Conservation (phyloP, 30 jellyfish, hydroid and myxozoan genomes). For the Cassiopea andromeda region DNA sequence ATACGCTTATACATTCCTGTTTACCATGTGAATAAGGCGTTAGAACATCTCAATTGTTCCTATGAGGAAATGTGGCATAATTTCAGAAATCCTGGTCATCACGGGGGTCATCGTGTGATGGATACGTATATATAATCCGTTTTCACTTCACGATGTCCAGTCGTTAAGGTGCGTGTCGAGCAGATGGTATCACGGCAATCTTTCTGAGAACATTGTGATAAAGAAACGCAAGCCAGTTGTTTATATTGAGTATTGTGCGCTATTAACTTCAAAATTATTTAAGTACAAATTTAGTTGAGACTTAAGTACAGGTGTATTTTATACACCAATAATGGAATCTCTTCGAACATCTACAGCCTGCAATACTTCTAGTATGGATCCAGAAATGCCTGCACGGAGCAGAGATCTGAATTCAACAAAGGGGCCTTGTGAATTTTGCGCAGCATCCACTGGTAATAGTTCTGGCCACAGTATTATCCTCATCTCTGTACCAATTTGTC, state of each 20-base stretch:
- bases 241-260: too few relatives aligned
- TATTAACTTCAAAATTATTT: too few relatives aligned
- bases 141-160: not conserved
- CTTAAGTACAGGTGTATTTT: too few relatives aligned
- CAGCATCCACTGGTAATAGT: not conserved
- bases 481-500: slow-evolving; percentile 40
- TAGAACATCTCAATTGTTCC: not conserved
- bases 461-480: slow-evolving; percentile 31
- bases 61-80: slow-evolving; percentile 21
- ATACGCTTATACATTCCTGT: not conserved
- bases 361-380: not conserved
- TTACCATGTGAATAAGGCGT: slow-evolving; percentile 1
- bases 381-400: not conserved
- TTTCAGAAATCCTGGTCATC: not conserved
- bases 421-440: too few relatives aligned
- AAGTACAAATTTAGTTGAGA: too few relatives aligned
- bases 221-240: not conserved
- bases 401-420: not conserved
- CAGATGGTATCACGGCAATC: slow-evolving; percentile 27
- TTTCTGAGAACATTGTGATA: not conserved
- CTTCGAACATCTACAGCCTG: not conserved
- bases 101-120: slow-evolving; percentile 21
- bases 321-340: not conserved
- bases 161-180: not conserved
- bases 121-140: slow-evolving; percentile 5